Evolutionary conservation across 2,797 vertebrate genomes (phyloP), one percentile per base, ranked within the genome.

Genomic region (Brotogeris chrysoptera): DNA sequence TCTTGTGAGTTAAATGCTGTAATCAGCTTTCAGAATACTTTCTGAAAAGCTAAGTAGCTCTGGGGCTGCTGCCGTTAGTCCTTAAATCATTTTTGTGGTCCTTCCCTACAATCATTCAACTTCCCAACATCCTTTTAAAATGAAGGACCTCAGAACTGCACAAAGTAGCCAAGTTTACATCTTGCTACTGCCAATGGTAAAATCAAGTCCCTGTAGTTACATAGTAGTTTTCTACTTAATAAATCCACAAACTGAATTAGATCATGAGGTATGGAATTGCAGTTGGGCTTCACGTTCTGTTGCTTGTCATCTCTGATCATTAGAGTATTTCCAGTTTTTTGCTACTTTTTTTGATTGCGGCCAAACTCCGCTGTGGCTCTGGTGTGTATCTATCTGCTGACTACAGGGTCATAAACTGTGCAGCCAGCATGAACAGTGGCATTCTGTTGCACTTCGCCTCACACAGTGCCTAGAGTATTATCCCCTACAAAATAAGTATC

Each of bases 101-200:
- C 61, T 80, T 79, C 32, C 32, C 53, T 81, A 21, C 38, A 80
- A 55, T 69, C 72, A 47, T 55, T 78, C 69, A 61, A 16, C 65
- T 93, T 94, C 49, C 61, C 77, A 73, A 63, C 27, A 80, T 88
- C 72, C 61, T 90, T 88, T 92, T 74, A 88, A 94, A 92, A 91
- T 16, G 3, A 92, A 83, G 53, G 65, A 59, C 49, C 36, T 91
- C 65, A 59, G 59, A 78, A 83, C 30, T 27, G 49, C 46, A 68
- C 32, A 32, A 69, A 89, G 74, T 64, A 83, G 84, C 79, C 69
- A 80, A 59, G 49, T 80, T 81, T 88, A 53, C 13, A 63, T 80
- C 63, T 94, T 74, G 32, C 13, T 57, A 46, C 49, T 78, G 53
- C 81, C 49, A 81, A 16, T 47, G 43, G 65, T 78, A 83, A 87